Evolutionary conservation across 2,113 vertebrate species (phyloP), one percentile per base, ranked within the genome.

Genomic region (Aegithalos caudatus): DNA sequence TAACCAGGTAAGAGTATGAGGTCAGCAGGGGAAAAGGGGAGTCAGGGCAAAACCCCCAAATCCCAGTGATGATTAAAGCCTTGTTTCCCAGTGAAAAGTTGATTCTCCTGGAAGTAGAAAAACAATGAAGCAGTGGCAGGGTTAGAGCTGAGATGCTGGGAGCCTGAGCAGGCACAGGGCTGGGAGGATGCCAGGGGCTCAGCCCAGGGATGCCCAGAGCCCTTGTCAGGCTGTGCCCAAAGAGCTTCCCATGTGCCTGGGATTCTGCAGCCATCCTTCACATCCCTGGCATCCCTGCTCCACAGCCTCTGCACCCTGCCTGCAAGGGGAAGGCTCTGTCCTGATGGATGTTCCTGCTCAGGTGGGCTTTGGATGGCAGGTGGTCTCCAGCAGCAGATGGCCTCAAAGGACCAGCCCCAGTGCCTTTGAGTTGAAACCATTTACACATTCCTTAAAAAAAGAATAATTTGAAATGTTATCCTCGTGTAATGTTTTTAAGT

Each of bases 351-450:
- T 37, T 57, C n/a, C 67, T 60, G 87, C 94, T 88, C 93, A 72
- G 96, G 96, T 94, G 86, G 94, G 83, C 93, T 94, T 92, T 51
- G 84, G 92, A 69, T 65, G 81, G 69, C 95, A 94, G 92, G 93
- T 95, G 96, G 94, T 79, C 93, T 96, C 71, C 80, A 42, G 35
- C 67, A 84, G 29, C 97, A 97, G 89, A 86, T 87, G 94, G 82
- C 80, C 92, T 79, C 94, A 72, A 92, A 96, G 90, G 90, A 78
- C n/a, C 12, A 88, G 53, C 76, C 66, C 54, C 31, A 50, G 62
- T 33, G 70, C 20, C 0, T 61, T 86, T 86, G 7, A 44, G 73
- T 78, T 94, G 45, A 78, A 93, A 94, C 90, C 90, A 92, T 90
- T 91, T 90, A 79, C 82, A 37, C 66, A 15, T 82, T 91, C 94